A percentile compares a stretch with the other conserved stretches of the same genome.
These are phyloP conservation scores for Geotrypetes seraphini DNA, from an alignment of 2,797 vertebrate species.

Conservation along the genomic window DNA sequence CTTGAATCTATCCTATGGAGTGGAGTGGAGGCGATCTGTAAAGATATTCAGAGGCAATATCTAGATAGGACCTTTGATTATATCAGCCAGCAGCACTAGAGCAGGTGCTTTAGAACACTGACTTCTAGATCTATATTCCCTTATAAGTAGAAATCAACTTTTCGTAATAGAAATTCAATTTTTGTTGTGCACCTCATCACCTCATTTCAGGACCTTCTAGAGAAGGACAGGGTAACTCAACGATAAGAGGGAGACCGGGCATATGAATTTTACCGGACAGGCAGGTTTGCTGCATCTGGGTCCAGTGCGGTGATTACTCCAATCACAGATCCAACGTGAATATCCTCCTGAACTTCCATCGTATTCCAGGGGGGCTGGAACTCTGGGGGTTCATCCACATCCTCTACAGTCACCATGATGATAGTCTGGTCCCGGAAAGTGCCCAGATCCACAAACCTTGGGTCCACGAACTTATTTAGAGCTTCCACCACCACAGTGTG, in stretches of 20 bases:
- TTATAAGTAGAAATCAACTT: too few species aligned
- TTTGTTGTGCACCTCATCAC: not conserved
- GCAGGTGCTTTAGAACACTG: too few species aligned
- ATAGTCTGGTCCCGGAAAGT: constrained; percentile 91
- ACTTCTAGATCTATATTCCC: too few species aligned
- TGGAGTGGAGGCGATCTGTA: too few species aligned
- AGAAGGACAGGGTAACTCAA: constrained; percentile 3
- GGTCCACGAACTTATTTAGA: constrained; percentile 89
- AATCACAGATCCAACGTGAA: constrained; percentile 76
- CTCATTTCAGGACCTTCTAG: not conserved
- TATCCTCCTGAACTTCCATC: constrained; percentile 91
- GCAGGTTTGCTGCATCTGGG: constrained; percentile 78
- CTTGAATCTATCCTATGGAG: too few species aligned
- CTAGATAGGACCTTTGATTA: too few species aligned
- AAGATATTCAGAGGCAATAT: too few species aligned
- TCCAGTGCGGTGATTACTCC: constrained; percentile 79
- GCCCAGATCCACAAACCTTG: constrained; percentile 79
- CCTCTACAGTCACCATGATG: constrained; percentile 77
- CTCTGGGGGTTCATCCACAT: constrained; percentile 82
- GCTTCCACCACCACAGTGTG: constrained; percentile 93
- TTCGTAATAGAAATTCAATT: too few species aligned
- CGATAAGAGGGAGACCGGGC: accelerated
- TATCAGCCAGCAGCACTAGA: too few species aligned
- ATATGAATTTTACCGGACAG: constrained; percentile 65
- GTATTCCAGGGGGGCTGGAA: constrained; percentile 69